Percentiles rank a stretch among this genome's conserved stretches.
These are phyloP conservation scores for Colinus virginianus DNA, from an alignment of 2,113 vertebrate genomes.

Conservation along the genomic window DNA sequence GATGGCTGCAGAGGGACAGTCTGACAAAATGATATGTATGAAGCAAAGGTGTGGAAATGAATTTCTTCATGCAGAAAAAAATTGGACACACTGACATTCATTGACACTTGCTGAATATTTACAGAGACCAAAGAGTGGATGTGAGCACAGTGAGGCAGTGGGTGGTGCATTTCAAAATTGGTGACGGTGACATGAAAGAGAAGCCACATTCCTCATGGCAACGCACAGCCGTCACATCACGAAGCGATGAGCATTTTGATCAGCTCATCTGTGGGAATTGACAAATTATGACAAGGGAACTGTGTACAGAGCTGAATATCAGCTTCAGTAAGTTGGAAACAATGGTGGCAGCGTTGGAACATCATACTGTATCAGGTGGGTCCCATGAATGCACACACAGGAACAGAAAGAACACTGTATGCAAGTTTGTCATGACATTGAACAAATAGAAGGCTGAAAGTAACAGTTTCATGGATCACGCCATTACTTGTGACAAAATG, in stretches of 20 bases:
- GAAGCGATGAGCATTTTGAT: background rate
- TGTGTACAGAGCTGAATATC: background rate
- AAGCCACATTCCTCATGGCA: background rate
- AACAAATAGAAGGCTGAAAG: background rate
- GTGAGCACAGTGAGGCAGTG: background rate
- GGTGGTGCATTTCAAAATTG: background rate
- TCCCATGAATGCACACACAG: background rate
- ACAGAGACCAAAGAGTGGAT: background rate
- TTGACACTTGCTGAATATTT: background rate
- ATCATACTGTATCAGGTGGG: background rate
- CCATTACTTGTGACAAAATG: background rate
- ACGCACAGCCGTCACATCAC: background rate
- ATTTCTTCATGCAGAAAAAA: background rate
- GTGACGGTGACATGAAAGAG: background rate
- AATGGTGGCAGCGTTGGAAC: background rate
- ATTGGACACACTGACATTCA: background rate
- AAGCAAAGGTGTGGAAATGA: background rate
- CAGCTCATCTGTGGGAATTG: background rate
- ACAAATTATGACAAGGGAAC: background rate
- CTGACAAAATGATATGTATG: background rate
- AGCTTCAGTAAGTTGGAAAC: background rate
- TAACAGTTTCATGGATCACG: background rate
- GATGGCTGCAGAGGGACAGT: background rate
- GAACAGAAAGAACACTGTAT: background rate
- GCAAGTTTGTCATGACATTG: background rate